Conservation (phyloP, 2,113 vertebrate species). For the Martes martes region DNA sequence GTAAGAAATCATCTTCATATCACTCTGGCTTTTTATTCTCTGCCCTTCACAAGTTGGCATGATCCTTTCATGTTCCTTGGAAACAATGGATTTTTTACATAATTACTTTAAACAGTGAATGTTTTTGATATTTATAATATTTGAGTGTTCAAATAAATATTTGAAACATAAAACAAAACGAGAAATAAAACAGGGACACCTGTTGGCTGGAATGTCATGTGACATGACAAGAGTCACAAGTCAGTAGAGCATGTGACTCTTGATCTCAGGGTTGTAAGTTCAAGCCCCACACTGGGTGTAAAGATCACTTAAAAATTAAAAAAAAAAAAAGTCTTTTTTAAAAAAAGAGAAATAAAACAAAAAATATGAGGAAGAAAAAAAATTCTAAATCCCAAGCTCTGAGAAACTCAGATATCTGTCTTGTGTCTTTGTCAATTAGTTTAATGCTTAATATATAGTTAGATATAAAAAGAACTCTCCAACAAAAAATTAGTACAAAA, state of each 20-base stretch:
- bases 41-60: background rate
- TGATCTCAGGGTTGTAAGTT: background rate
- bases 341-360: background rate
- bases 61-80: background rate
- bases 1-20: background rate
- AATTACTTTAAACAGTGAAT: background rate
- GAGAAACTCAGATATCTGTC: background rate
- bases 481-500: background rate
- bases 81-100: background rate
- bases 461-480: background rate
- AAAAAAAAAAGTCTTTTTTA: background rate
- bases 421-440: background rate
- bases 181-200: background rate
- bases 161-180: background rate
- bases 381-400: background rate
- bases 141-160: slow-evolving; percentile 16
- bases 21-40: background rate
- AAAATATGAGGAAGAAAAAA: background rate
- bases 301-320: background rate
- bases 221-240: no score
- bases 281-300: background rate
- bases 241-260: background rate
- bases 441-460: background rate
- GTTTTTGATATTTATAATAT: background rate
- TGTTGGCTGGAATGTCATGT: background rate